These are phyloP conservation scores for Drepanosiphum platanoidis DNA, from an alignment of 2,888 invertebrate genomes.

Conservation along the genomic window DNA sequence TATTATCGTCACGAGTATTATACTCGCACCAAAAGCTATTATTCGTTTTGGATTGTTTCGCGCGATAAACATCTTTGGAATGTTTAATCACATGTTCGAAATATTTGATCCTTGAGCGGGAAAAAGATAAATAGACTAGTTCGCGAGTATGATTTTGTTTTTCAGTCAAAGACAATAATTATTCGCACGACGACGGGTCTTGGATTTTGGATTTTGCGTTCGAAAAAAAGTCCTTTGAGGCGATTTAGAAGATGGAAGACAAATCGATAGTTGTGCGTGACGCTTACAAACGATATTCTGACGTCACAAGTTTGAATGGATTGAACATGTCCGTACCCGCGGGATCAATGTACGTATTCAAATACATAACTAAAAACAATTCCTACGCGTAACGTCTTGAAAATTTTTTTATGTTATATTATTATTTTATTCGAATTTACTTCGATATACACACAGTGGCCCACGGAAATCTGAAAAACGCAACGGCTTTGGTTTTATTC, in stretches of 20 bases:
- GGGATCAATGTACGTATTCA: constrained; percentile 65
- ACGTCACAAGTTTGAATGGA: constrained; percentile 64
- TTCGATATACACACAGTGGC: too few species aligned
- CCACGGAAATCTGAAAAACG: too few species aligned
- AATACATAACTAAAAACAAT: too few species aligned
- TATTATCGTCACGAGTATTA: too few species aligned
- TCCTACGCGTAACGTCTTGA: not conserved
- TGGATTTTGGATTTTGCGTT: not conserved
- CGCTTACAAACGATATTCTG: constrained; percentile 65
- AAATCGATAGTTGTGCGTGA: constrained; percentile 64
- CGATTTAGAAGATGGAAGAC: not conserved
- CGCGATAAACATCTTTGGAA: constrained; percentile 14
- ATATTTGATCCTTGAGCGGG: constrained; percentile 17
- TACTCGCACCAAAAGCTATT: not conserved
- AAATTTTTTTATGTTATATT: not conserved
- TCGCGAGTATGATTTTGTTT: not conserved
- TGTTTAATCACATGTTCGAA: constrained; percentile 9
- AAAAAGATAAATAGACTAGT: not conserved
- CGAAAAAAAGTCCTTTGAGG: constrained; percentile 13
- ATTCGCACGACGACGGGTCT: not conserved
- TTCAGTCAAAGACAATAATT: too few species aligned
- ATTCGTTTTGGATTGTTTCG: not conserved
- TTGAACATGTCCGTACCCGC: constrained; percentile 65
- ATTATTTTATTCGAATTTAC: too few species aligned
- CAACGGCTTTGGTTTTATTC: too few species aligned